Evolutionary conservation across 2,888 invertebrate genomes (phyloP), one percentile per base, ranked within the genome.

Genomic region (Helobdella robusta): DNA sequence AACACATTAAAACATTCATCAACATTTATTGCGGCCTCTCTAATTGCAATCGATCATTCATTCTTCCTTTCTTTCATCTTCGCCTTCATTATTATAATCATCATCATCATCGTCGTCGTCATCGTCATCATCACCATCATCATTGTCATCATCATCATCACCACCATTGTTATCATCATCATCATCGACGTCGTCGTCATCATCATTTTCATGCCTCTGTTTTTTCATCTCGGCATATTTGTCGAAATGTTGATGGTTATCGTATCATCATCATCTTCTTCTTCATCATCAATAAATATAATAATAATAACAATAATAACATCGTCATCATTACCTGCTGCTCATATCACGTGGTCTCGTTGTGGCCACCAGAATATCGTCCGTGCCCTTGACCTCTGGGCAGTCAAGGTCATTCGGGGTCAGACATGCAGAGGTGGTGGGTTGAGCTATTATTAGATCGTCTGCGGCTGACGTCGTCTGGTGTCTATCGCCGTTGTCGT

Each of bases 361-460:
- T 15, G 62, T 62, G 15, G 62, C 50, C 8, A 62, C 50, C 6
- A 62, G 44, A 1, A 62, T 48, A 50, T 62, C 62, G n/a, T 62
- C 62, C 15, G 62, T 62, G 35, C 30, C 48, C 32, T 30, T 46
- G 18, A 32, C 11, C 32, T 62, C 62, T 2, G 48, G 30, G n/a
- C 62, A 62, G 32, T 62, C 62, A n/a, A 62, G 30, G 48, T 46
- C 50, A 25, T 62, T 35, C 15, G 62, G 30, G 2, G 30, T 32
- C 30, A 62, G 32, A 20, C 62, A 62, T 8, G 62, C 46, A n/a
- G 32, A n/a, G 23, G 50, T 62, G 8, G 56, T 56, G 11, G 44
- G 44, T n/a, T 40, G 11, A 28, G 28, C 56, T n/a, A 25, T 32
- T 28, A 56, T 56, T 28, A 56, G 56, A 32, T 56, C 56, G 32